phyloP scores from a whole-genome alignment of 2,113 vertebrate genomes.

The Prionailurus viverrinus region DNA sequence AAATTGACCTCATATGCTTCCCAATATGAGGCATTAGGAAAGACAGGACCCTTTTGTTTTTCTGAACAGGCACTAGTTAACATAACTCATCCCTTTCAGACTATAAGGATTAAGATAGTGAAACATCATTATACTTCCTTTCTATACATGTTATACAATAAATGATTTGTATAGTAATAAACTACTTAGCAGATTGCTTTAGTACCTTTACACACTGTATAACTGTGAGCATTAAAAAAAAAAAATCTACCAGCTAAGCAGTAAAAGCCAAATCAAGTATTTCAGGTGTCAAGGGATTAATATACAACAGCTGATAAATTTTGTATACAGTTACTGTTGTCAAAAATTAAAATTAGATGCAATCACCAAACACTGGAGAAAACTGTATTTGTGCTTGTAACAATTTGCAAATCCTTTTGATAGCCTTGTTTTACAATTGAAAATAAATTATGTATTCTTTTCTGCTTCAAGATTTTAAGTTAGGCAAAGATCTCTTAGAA shows the following conservation, averaged over 20 bases:
- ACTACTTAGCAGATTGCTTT: slow-evolving; percentile 48
- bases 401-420: slow-evolving; percentile 2
- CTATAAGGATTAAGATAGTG: slow-evolving; percentile 18
- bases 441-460: slow-evolving; percentile 36
- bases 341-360: slow-evolving; percentile 46
- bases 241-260: not conserved
- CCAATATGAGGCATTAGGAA: not conserved
- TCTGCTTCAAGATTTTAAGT: not conserved
- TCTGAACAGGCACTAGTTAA: slow-evolving; percentile 44
- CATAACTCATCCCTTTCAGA: slow-evolving; percentile 52
- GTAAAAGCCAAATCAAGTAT: slow-evolving; percentile 51
- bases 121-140: slow-evolving; percentile 5
- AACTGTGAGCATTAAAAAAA: slow-evolving; percentile 34
- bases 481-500: slow-evolving; percentile 14
- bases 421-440: slow-evolving; percentile 18
- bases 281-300: slow-evolving; percentile 17
- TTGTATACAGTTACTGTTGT: not conserved
- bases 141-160: not conserved
- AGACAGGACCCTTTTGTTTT: not conserved
- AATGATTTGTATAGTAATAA: not conserved
- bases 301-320: not conserved
- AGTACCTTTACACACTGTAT: not conserved
- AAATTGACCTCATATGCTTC: slow-evolving; percentile 14
- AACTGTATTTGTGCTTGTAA: not conserved
- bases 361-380: slow-evolving; percentile 24